phyloP scores from a whole-genome alignment of 2,797 vertebrate genomes.

The Garrulus glandarius region DNA sequence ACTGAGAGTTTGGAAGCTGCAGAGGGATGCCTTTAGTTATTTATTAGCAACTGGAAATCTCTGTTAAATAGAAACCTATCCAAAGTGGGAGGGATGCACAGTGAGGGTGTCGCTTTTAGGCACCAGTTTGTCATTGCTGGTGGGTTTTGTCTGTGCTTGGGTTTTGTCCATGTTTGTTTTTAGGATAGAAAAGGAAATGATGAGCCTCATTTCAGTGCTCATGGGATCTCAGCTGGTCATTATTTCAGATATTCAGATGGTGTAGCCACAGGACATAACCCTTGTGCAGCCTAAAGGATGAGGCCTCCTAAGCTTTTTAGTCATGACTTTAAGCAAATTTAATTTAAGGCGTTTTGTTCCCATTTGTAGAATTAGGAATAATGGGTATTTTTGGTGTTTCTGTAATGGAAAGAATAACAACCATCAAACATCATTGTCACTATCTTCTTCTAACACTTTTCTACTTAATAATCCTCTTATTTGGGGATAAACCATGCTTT shows the following conservation, averaged over 20 bases:
- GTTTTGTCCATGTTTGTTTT: background rate
- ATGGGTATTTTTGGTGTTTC: background rate
- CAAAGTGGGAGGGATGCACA: background rate
- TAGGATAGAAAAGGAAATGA: background rate
- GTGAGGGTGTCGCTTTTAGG: background rate
- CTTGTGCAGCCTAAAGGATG: background rate
- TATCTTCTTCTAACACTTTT: background rate
- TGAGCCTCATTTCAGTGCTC: background rate
- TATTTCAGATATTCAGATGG: background rate
- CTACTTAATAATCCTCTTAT: background rate
- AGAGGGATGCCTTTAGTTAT: background rate
- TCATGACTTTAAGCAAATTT: background rate
- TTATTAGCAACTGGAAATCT: background rate
- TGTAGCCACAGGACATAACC: background rate
- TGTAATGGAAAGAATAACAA: background rate
- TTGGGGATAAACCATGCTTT: background rate
- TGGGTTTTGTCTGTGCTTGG: background rate
- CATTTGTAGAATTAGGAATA: background rate
- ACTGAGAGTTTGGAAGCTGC: background rate
- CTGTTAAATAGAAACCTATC: background rate
- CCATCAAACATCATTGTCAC: background rate
- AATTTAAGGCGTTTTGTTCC: background rate
- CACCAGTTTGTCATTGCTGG: background rate
- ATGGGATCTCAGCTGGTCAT: background rate
- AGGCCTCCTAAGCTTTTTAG: background rate